Evolutionary conservation across 2,797 vertebrate species (phyloP), one percentile per base, ranked within the genome.

Genomic region (Sphenopsis melanotis): DNA sequence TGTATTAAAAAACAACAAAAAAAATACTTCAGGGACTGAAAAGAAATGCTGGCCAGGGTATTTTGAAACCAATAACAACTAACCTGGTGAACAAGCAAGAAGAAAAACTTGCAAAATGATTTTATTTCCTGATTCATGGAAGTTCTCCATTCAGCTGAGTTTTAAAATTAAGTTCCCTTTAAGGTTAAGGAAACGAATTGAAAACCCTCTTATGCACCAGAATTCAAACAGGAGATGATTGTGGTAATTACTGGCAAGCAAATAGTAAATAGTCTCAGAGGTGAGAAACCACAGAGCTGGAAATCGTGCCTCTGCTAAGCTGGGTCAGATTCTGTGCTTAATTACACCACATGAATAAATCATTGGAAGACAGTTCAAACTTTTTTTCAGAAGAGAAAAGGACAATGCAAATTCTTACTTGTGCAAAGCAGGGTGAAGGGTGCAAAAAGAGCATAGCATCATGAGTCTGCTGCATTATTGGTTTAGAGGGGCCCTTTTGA

Each of bases 221-320:
- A 79, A 80, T 80, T 90, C 53, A 72, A 84, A 91, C 86, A 92
- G 82, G 70, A 94, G 79, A 50, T 79, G 78, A 68, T 53, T 92
- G 89, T 90, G 87, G 69, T 89, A 78, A 80, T 93, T 95, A 84
- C 92, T 81, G 79, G 91, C 70, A 94, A 83, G 86, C 36, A 91
- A 60, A 83, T 18, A 77, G 92, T 81, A 94, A 89, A 85, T 72
- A 78, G n/a, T 80, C 78, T 83, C 72, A 57, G 93, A 95, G 91
- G 80, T 89, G 65, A 71, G 89, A 83, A 96, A 89, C 92, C 93
- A 87, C 94, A 96, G 74, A 87, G 80, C 85, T 90, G 85, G 87
- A 95, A 95, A 90, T 63, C 3, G 4, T 79, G 82, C 72, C n/a
- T 83, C 57, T 93, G 81, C 89, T 92, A 34, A 92, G 76, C 2